Percentiles rank a stretch among this genome's conserved stretches.
Conservation (phyloP, 2,888 invertebrate genomes). For the Temnothorax ravouxi region DNA sequence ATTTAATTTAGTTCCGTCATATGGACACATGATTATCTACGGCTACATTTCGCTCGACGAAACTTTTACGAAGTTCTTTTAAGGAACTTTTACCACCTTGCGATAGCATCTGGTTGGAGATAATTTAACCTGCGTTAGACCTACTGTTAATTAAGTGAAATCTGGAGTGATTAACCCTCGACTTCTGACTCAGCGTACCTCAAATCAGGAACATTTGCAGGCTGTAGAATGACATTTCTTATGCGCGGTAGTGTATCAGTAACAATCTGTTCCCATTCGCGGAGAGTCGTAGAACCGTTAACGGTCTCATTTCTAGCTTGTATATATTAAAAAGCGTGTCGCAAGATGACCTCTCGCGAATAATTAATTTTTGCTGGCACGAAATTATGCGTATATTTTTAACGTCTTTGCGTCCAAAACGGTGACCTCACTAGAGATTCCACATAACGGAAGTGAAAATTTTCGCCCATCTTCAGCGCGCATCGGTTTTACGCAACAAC, state of each 20-base stretch:
- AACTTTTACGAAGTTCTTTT: constrained; percentile 50
- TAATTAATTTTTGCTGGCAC: not conserved
- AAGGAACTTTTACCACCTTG: constrained; percentile 60
- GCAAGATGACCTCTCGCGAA: not conserved
- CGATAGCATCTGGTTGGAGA: constrained; percentile 61
- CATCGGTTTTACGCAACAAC: constrained; percentile 8
- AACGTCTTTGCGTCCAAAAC: not conserved
- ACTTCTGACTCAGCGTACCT: constrained; percentile 60
- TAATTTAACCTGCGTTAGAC: constrained; percentile 51
- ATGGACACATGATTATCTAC: constrained; percentile 32
- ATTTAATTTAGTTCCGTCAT: constrained; percentile 42
- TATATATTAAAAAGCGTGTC: not conserved
- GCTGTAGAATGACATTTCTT: constrained; percentile 5
- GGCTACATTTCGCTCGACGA: constrained; percentile 22
- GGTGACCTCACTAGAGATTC: not conserved
- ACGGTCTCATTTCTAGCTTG: constrained; percentile 5
- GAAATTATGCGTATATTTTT: not conserved
- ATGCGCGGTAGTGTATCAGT: not conserved
- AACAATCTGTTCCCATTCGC: constrained; percentile 21
- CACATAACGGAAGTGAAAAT: not conserved
- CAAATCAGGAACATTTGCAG: constrained; percentile 22
- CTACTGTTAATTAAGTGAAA: constrained; percentile 69
- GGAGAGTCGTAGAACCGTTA: constrained; percentile 21
- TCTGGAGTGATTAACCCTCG: constrained; percentile 58
- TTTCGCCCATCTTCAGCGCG: not conserved